phyloP scores from a whole-genome alignment of 1,140 invertebrate species.

The Sesamia nonagrioides region DNA sequence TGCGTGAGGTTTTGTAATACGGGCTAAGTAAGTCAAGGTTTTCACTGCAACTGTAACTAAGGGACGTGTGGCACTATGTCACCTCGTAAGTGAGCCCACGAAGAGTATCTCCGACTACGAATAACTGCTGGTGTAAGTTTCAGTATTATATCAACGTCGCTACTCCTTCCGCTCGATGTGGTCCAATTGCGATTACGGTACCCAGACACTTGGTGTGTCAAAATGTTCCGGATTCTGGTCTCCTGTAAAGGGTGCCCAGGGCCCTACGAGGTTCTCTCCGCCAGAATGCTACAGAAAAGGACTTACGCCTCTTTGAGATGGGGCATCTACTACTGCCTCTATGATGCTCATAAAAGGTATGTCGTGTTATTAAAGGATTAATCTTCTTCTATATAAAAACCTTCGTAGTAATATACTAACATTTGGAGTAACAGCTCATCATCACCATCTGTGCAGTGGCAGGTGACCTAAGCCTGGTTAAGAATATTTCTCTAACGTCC shows the following conservation, averaged over 20 bases:
- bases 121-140: background rate
- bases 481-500: no score
- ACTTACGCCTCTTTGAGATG: background rate
- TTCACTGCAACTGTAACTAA: no score
- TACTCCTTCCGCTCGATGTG: constrained; percentile 12
- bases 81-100: no score
- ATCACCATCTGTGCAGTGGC: no score
- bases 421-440: no score
- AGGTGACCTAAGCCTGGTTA: no score
- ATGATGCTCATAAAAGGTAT: background rate
- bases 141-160: constrained; percentile 28
- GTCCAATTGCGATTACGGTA: background rate
- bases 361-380: background rate
- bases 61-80: no score
- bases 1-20: no score
- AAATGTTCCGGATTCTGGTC: constrained; percentile 14
- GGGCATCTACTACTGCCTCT: constrained; percentile 15
- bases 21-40: no score
- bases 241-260: background rate
- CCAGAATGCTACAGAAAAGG: background rate
- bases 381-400: no score
- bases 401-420: no score
- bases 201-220: background rate
- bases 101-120: background rate
- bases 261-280: background rate